phyloP scores from a whole-genome alignment of 2,888 invertebrate species.

The Coecobrya sp. region DNA sequence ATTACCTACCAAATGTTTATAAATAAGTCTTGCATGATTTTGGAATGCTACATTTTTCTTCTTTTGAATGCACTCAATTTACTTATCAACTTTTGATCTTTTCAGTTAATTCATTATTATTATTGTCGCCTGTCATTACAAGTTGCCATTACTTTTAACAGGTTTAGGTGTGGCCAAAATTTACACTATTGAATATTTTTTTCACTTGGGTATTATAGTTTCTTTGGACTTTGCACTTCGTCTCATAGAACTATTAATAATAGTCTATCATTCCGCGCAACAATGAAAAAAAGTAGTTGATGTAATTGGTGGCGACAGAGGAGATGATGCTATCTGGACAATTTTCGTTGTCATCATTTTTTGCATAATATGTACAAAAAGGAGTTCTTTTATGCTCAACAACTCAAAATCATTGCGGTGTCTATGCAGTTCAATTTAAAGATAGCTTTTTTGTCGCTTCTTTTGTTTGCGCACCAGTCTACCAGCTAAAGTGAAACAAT shows the following conservation, averaged over 20 bases:
- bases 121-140: neutral
- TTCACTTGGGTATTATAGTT: neutral
- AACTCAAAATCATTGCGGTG: neutral
- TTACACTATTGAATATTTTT: neutral
- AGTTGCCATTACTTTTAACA: neutral
- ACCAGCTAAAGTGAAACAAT: neutral
- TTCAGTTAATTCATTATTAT: neutral
- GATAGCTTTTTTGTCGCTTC: neutral
- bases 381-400: too few relatives aligned
- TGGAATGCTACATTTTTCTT: neutral
- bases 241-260: neutral
- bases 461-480: neutral
- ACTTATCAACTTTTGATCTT: neutral
- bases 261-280: too few relatives aligned
- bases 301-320: neutral
- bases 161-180: constrained; percentile 38
- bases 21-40: neutral
- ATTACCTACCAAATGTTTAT: too few relatives aligned
- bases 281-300: constrained; percentile 1
- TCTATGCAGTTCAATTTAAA: neutral
- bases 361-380: too few relatives aligned
- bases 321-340: neutral
- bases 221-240: neutral
- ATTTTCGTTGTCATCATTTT: neutral
- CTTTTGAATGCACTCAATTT: neutral